phyloP scores from a whole-genome alignment of 1,140 invertebrate genomes.

The Drepana arcuata region DNA sequence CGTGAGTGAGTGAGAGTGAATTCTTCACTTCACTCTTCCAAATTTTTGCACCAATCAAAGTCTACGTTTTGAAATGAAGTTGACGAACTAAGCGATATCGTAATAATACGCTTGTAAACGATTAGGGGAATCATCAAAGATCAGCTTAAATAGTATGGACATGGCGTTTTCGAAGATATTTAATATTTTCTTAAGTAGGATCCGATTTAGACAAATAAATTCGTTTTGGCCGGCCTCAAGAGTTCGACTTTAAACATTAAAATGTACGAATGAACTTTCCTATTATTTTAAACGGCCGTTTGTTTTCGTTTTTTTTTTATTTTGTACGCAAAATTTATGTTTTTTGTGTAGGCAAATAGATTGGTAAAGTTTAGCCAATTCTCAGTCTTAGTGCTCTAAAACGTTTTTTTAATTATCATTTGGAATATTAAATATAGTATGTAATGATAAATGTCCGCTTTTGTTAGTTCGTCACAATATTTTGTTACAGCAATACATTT shows the following conservation, averaged over 20 bases:
- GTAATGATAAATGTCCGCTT: no score
- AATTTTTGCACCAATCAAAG: conserved; percentile 59
- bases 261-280: conserved; percentile 3
- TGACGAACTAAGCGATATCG: no score
- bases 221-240: conserved; percentile 5
- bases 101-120: no score
- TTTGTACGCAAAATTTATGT: no score
- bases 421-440: no score
- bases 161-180: conserved; percentile 25
- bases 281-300: conserved; percentile 5
- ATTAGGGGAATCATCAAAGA: no score
- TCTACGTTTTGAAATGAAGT: conserved; percentile 44
- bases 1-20: conserved; percentile 37
- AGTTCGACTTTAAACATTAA: conserved; percentile 2
- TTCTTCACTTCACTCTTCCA: conserved; percentile 24
- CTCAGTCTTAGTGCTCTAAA: conserved; percentile 68
- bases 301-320: conserved; percentile 7
- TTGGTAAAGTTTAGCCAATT: conserved; percentile 31
- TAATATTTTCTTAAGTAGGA: conserved; percentile 6
- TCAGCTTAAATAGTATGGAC: conserved; percentile 57
- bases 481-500: no score
- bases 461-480: no score
- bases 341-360: no score
- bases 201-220: no score
- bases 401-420: conserved; percentile 29